Evolutionary conservation across 1,140 invertebrate species (phyloP).

Genomic region (Dendroctonus ponderosae): DNA sequence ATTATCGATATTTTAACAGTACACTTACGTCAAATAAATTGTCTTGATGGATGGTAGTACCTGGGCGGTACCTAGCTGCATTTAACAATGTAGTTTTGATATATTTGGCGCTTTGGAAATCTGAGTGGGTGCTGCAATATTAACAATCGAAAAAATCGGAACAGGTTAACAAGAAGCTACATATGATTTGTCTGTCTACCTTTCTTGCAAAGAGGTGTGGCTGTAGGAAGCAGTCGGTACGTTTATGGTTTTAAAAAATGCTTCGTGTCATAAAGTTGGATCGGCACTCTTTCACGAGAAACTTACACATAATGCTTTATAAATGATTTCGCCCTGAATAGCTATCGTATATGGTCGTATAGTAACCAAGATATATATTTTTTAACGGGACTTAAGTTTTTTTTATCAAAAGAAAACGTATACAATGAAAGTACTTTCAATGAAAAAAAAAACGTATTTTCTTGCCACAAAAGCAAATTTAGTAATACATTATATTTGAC

Average conservation of each 20-base stretch:
- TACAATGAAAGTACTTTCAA: no score
- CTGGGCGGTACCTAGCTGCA: constrained; percentile 17
- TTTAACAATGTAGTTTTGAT: constrained; percentile 25
- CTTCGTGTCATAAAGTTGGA: no score
- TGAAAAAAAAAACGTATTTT: no score
- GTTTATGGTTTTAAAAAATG: background rate
- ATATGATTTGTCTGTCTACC: constrained; percentile 22
- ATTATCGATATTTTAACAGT: constrained; percentile 26
- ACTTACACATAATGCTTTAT: no score
- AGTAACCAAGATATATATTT: no score
- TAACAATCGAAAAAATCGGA: constrained; percentile 26
- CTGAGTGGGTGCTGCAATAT: constrained; percentile 19
- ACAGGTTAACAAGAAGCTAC: constrained; percentile 27
- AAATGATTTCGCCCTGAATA: no score
- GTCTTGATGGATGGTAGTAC: constrained; percentile 15
- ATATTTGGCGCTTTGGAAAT: constrained; percentile 18
- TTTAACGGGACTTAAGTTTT: no score
- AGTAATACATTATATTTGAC: no score
- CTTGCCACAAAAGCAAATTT: no score
- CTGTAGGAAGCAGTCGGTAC: background rate
- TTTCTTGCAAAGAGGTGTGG: constrained; percentile 8
- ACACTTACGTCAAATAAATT: constrained; percentile 15
- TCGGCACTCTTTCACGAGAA: no score
- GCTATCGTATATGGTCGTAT: no score
- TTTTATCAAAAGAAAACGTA: no score